phyloP scores from a whole-genome alignment of 2,888 invertebrate genomes.

The Globia sparganii region DNA sequence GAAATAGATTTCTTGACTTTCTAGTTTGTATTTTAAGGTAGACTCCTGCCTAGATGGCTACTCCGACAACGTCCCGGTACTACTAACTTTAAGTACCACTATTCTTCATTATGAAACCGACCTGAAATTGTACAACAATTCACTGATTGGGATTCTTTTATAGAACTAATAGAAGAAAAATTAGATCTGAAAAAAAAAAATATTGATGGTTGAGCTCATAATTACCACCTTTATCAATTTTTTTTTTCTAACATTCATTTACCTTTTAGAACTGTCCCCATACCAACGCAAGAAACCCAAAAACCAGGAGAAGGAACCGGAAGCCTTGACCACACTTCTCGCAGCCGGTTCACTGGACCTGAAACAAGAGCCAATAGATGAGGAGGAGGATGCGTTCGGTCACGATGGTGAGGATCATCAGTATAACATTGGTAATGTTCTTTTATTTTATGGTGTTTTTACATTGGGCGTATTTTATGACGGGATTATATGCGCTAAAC shows the following conservation, averaged over 20 bases:
- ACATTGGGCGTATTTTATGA: background rate
- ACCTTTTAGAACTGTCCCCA: conserved; percentile 80
- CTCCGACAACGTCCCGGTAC: too few relatives aligned
- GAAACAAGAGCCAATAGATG: conserved; percentile 78
- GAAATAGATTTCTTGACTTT: too few relatives aligned
- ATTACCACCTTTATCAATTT: background rate
- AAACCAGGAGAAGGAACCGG: conserved; percentile 74
- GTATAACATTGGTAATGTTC: conserved; percentile 42
- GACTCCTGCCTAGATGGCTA: too few relatives aligned
- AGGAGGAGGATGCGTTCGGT: conserved; percentile 67
- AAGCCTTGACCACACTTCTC: conserved; percentile 78
- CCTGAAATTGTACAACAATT: too few relatives aligned
- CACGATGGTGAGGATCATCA: conserved; percentile 59
- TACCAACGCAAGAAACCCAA: conserved; percentile 85
- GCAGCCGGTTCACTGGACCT: conserved; percentile 77
- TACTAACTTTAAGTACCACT: too few relatives aligned
- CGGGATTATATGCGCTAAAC: background rate
- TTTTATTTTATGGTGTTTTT: conserved; percentile 28
- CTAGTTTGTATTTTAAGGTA: too few relatives aligned
- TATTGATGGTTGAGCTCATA: too few relatives aligned
- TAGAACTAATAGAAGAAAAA: too few relatives aligned
- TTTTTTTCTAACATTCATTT: background rate
- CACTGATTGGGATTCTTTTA: too few relatives aligned
- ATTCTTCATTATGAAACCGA: too few relatives aligned
- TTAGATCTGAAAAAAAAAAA: too few relatives aligned